Evolutionary conservation across 2,113 vertebrate genomes (phyloP), one percentile per base, ranked within the genome.

Genomic region (Hymenochirus boettgeri): DNA sequence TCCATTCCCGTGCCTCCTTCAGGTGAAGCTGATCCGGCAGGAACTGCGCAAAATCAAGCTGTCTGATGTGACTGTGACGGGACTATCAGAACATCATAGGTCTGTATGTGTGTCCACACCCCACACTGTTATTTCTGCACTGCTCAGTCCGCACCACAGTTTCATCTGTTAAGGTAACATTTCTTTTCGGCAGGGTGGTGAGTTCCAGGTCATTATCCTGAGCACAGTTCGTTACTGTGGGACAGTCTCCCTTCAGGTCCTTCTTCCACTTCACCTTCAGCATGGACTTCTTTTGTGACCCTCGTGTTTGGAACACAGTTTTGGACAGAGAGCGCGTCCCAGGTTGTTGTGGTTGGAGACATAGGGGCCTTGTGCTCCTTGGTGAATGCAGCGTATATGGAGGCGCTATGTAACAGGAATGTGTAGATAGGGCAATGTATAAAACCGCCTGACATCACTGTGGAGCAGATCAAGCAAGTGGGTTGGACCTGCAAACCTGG

Each of bases 281-380:
- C 65, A 70, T 89, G 0, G 90, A 91, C 53, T 88, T 95, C 76
- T 95, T 96, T 73, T 92, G 86, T 0, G 91, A 97, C 7, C 80
- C 85, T 7, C 82, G 90, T 6, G 89, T 92, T 52, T 80, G 97
- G 73, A 96, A 94, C 83, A 97, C 93, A 0, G 82, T 88, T 31
- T 89, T 96, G 89, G 95, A 93, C 2, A 85, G 92, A 21, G 92
- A 94, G 11, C 91, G 94, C 77, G n/a, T 95, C 93, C 0, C 86
- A 86, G 59, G 88, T 96, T 51, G 76, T 91, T 13, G 90, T 77
- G 0, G 86, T 96, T 33, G 95, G 94, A 3, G 90, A 95, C 0
- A 91, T 91, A 0, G 71, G 92, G 53, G 92, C 91, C 12, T 77
- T 97, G 59, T 92, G 89, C 57, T 91, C 86, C 60, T 84, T 0